These are phyloP conservation scores for Tor tambroides DNA, from an alignment of 2,113 vertebrate genomes.

Conservation along the genomic window DNA sequence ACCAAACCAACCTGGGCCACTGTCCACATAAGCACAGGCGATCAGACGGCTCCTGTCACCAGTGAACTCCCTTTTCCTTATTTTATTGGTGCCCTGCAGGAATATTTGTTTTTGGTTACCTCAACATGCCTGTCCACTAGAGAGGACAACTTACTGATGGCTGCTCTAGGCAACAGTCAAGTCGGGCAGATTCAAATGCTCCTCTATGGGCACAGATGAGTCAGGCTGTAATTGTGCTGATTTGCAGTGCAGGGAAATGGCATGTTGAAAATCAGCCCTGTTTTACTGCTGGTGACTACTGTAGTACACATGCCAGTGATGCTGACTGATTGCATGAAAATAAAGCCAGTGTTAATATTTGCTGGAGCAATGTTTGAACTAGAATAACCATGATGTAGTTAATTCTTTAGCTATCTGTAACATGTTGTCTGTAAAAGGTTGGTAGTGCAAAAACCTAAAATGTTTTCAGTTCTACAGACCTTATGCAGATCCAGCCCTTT, in stretches of 20 bases:
- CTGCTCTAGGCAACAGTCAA: background rate
- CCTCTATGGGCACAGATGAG: background rate
- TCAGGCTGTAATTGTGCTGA: background rate
- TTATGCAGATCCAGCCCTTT: no score
- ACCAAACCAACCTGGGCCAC: conserved; percentile 42
- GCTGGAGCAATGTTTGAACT: no score
- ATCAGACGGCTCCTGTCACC: conserved; percentile 22
- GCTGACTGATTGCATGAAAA: background rate
- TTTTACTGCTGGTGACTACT: no score
- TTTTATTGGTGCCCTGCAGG: conserved; percentile 26
- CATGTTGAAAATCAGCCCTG: background rate
- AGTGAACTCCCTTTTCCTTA: conserved; percentile 8
- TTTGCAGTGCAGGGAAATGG: background rate
- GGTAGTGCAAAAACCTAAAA: no score
- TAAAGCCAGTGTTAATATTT: no score
- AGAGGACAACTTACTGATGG: background rate
- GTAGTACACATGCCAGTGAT: no score
- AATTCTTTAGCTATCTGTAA: no score
- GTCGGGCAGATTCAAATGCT: background rate
- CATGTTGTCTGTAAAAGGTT: no score
- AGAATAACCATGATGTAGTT: no score
- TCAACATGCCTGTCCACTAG: background rate
- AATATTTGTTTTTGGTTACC: conserved; percentile 24
- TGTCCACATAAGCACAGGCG: conserved; percentile 4
- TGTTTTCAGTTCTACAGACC: no score